Evolutionary conservation across 2,797 vertebrate genomes (phyloP).

Genomic region (Siniperca undulata): DNA sequence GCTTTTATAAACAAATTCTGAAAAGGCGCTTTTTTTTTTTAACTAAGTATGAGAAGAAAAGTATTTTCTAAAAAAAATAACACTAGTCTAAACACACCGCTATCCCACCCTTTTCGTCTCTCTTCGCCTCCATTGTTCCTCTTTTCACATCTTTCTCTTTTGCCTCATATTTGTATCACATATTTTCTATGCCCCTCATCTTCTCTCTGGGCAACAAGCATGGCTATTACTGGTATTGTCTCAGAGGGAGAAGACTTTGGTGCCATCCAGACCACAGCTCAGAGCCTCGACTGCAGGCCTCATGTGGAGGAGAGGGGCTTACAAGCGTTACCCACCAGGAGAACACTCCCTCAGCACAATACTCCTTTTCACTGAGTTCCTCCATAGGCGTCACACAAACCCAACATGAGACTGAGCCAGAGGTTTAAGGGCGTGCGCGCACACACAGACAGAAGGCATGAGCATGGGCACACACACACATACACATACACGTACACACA

Average conservation of each 20-base stretch:
- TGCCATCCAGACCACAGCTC: slow-evolving; percentile 78
- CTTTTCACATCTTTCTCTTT: slow-evolving; percentile 3
- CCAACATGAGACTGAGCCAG: slow-evolving; percentile 63
- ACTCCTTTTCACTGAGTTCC: slow-evolving; percentile 80
- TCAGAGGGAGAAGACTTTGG: slow-evolving; percentile 62
- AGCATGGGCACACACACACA: background rate
- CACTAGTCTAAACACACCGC: background rate
- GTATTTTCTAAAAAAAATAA: slow-evolving; percentile 2
- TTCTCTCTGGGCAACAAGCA: slow-evolving; percentile 57
- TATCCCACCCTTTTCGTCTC: background rate
- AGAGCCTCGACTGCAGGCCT: slow-evolving; percentile 75
- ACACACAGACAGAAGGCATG: slow-evolving; percentile 2
- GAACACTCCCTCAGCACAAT: slow-evolving; percentile 82
- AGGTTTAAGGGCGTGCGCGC: slow-evolving; percentile 57
- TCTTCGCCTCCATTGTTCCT: background rate
- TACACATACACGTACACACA: slow-evolving; percentile 14
- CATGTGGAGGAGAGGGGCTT: slow-evolving; percentile 80
- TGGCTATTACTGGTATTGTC: slow-evolving; percentile 48
- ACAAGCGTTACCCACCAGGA: slow-evolving; percentile 79
- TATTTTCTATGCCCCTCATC: slow-evolving; percentile 48
- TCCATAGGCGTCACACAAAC: slow-evolving; percentile 69
- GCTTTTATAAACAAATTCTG: background rate
- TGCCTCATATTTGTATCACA: slow-evolving; percentile 44
- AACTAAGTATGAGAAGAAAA: background rate
- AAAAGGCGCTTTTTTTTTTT: background rate